Base-by-base conservation (phyloP, 2,797 vertebrate species). In the Furcifer pardalis region DNA sequence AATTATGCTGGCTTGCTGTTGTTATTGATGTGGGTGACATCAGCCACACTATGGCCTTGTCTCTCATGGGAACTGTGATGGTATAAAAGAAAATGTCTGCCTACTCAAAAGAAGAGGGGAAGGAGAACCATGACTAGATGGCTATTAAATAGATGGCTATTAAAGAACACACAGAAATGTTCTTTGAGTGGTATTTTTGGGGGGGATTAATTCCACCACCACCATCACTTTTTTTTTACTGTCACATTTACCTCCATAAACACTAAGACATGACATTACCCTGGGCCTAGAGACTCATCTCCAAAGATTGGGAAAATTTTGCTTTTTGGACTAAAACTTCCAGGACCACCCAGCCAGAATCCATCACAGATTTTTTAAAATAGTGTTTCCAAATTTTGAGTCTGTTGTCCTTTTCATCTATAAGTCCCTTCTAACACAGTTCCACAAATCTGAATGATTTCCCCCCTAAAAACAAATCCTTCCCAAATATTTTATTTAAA, bases 21-120 rank as follows among this genome's bases (percentile, higher is more conserved):
- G 15, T 84, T 44, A 71, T 62, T 60, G 49, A 62, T 79, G 66
- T 63, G 63, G 56, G 21, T 72, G 44, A 72, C 75, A 84, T 78
- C 52, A 72, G 30, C 25, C 30, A 19, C 7, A 40, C 52, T 60
- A 37, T 32, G 46, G 27, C 30, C 35, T 72, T 44, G 49, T 27
- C 60, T 60, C 35, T 72, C 79, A 27, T 72, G 52, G 27, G 65
- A 69, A 21, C 4, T 60, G 10, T 59, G 69, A 66, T 66, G 62
- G 30, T 44, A n/a, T 21, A 21, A 37, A n/a, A 21, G 5, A 42
- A 40, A 77, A 8, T 19, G 15, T 1, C 1, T 23, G 12, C 12
- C 13, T 44, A n/a, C 0, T 1, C 60, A 32, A 23, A 25, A 71
- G 9, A 35, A 21, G 74, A 59, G 74, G 10, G 25, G 30, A 9